These are phyloP conservation scores for Mormyrus lacerda DNA, from an alignment of 2,113 vertebrate species.

Conservation along the genomic window DNA sequence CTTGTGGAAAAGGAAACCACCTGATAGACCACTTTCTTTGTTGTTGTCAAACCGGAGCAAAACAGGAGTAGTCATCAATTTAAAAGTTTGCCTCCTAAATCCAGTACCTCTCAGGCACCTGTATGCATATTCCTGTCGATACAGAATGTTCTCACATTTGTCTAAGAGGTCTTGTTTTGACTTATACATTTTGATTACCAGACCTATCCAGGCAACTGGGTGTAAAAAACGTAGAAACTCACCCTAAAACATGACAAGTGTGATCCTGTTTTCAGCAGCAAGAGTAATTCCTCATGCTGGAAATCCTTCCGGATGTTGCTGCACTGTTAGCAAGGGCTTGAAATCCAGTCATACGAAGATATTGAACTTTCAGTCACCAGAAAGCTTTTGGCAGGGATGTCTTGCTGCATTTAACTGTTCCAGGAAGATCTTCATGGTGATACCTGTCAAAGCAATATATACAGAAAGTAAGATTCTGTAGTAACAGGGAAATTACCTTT, in stretches of 20 bases:
- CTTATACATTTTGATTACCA: neutral
- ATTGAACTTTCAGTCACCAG: conserved; percentile 24
- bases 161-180: neutral
- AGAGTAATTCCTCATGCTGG: conserved; percentile 38
- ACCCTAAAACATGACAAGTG: neutral
- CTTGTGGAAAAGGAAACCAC: conserved; percentile 37
- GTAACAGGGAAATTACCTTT: conserved; percentile 46
- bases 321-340: conserved; percentile 37
- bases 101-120: conserved; percentile 1
- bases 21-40: conserved; percentile 40
- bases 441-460: conserved; percentile 42
- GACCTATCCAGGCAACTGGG: neutral
- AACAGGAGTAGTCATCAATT: neutral
- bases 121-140: conserved; percentile 39
- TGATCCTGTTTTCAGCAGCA: neutral
- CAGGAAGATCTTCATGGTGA: conserved; percentile 35
- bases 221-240: neutral
- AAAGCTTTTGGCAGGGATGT: conserved; percentile 18
- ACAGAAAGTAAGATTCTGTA: conserved; percentile 27
- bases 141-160: conserved; percentile 19
- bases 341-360: conserved; percentile 31
- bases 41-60: conserved; percentile 7
- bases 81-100: conserved; percentile 23
- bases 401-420: conserved; percentile 35
- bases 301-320: conserved; percentile 23